phyloP scores from a whole-genome alignment of 2,888 invertebrate species.

The Allacma fusca region DNA sequence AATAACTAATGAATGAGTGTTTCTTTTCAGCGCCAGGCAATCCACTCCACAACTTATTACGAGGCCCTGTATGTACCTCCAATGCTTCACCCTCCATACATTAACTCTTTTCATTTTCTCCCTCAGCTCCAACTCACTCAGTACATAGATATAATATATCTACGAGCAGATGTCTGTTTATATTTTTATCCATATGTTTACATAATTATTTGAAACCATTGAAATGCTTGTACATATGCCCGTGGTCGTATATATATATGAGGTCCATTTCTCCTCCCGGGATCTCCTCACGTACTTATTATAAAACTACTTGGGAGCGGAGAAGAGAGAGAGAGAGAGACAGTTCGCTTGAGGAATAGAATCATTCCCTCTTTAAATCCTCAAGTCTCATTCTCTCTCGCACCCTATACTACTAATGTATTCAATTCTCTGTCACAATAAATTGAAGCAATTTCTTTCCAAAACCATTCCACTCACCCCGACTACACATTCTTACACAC shows the following conservation, averaged over 20 bases:
- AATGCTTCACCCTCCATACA: slow-evolving; percentile 9
- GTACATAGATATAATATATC: not conserved
- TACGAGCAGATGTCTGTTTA: too few species aligned
- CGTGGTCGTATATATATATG: too few species aligned
- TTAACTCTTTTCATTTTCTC: not conserved
- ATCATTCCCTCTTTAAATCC: slow-evolving; percentile 36
- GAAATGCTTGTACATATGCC: too few species aligned
- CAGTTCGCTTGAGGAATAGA: slow-evolving; percentile 17
- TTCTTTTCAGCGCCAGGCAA: slow-evolving; percentile 6
- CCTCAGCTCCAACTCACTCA: not conserved
- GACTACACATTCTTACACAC: slow-evolving; percentile 17
- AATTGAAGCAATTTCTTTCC: slow-evolving; percentile 61
- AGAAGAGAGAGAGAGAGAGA: not conserved
- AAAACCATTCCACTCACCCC: slow-evolving; percentile 50
- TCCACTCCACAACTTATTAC: too few species aligned
- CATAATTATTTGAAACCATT: too few species aligned
- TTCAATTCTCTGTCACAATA: slow-evolving; percentile 62
- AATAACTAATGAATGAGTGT: slow-evolving; percentile 61
- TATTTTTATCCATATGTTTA: too few species aligned
- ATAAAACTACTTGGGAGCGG: too few species aligned
- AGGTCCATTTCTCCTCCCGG: too few species aligned
- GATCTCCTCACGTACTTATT: too few species aligned
- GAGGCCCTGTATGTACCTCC: not conserved
- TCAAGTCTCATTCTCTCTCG: slow-evolving; percentile 39
- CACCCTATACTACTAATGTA: slow-evolving; percentile 55